Evolutionary conservation across 1,140 invertebrate genomes (phyloP), one percentile per base, ranked within the genome.

Genomic region (Drosophila pseudoananassae): DNA sequence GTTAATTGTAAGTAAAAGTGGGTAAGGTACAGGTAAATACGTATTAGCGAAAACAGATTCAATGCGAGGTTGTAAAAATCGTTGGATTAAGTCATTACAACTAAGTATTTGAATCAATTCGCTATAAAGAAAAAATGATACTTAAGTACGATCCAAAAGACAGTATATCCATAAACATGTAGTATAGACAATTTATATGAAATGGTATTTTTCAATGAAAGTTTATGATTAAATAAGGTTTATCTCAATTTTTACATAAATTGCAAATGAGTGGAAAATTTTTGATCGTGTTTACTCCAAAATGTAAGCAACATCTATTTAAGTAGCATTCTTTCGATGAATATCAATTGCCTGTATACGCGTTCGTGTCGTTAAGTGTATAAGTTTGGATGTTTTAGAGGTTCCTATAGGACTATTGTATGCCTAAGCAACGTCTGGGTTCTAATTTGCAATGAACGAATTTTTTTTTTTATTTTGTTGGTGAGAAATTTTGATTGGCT

Each of bases 211-310:
- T 51, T 47, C 49, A 43, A 31, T 27, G 29, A 54, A 58, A 63
- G 55, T 69, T 60, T 80, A 72, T 81, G 78, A 72, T 80, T 66
- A 84, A 75, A 58, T 73, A 74, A 65, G 73, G 56, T 25, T 60
- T 33, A 54, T 76, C 61, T 45, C 25, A 82, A 66, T 81, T 65
- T 81, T 27, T 84, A 85, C 73, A 85, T 56, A 40, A 84, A 84
- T 79, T 76, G 66, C 63, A 76, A 76, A 43, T 15, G 14, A 71
- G 38, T 65, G 60, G 46, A 69, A 49, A 61, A 58, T 54, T 68
- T 58, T 14, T 51, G 31, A 59, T 57, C 43, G 59, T 61, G 5
- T 64, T 72, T 51, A 54, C 15, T 17, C 33, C 52, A 57, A 27
- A 73, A 54, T 25, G 6, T 52, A 33, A 38, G 38, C 50, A 76